A percentile compares a stretch with the other conserved stretches of the same genome.
Evolutionary conservation across 1,140 invertebrate species (phyloP).

Genomic region (Drosophila watanabei): DNA sequence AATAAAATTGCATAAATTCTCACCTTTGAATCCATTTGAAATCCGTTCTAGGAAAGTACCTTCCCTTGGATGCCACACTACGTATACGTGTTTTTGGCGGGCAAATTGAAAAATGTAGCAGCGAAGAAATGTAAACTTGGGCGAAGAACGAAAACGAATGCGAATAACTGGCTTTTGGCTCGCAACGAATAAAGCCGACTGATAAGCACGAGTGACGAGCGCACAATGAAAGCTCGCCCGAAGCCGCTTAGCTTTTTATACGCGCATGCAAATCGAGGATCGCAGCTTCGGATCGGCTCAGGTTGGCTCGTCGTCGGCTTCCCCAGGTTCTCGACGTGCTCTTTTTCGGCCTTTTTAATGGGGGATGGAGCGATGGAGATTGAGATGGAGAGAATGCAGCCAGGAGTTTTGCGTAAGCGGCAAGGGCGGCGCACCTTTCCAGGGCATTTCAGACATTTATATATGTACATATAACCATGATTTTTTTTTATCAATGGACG

Average conservation of each 20-base stretch:
- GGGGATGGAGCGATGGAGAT: conserved; percentile 39
- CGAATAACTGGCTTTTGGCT: conserved; percentile 26
- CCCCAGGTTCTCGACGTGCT: conserved; percentile 39
- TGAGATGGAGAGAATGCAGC: conserved; percentile 18
- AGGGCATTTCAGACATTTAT: not conserved
- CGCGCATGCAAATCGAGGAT: conserved; percentile 57
- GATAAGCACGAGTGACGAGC: conserved; percentile 59
- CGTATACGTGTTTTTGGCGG: conserved; percentile 74
- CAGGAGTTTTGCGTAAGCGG: conserved; percentile 48
- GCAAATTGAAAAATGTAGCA: conserved; percentile 17
- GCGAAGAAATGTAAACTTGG: conserved; percentile 2
- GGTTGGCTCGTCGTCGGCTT: conserved; percentile 35
- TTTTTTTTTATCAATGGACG: conserved; percentile 46
- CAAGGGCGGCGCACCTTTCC: conserved; percentile 30
- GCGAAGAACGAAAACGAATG: conserved; percentile 4
- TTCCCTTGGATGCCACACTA: conserved; percentile 34
- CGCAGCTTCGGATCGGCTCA: conserved; percentile 31
- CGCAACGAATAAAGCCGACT: conserved; percentile 46
- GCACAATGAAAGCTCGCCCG: conserved; percentile 60
- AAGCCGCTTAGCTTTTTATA: conserved; percentile 70
- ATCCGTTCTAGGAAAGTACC: conserved; percentile 6
- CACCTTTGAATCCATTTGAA: conserved; percentile 45
- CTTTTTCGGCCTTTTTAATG: conserved; percentile 25
- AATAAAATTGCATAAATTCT: not conserved
- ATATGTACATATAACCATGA: not conserved